Evolutionary conservation across 1,140 invertebrate species (phyloP), one percentile per base, ranked within the genome.

Genomic region (Brachystomella parvula): DNA sequence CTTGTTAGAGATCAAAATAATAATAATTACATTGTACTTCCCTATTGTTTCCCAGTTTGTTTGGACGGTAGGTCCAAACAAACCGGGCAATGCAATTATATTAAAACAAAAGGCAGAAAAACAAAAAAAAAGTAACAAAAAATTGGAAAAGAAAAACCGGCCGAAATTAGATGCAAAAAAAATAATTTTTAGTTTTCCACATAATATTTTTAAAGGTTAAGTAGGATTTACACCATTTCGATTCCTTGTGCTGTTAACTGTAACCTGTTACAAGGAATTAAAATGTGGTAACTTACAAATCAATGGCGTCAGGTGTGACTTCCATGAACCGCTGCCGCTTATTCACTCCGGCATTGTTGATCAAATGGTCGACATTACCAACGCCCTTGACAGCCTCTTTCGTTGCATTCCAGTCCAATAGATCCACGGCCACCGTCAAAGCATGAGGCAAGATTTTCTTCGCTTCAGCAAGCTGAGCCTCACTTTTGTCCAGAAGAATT

Each of bases 361-460:
- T 47, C 2, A 66, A 24, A 39, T 66, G 64, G 21, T 66, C 57
- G 0, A 66, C 29, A 17, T 0, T 30, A 2, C 39, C 57, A 47
- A 59, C 32, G 1, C 26, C 29, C 1, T 44, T 47, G 17, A 66
- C 2, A 1, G 47, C 58, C 21, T 53, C 62, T 61, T 26, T 6
- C n/a, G 67, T 69, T 24, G 30, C 67, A 2, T 65, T 49, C 67
- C 67, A 69, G 32, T 69, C 60, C 3, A 35, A 6, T 21, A 69
- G 32, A 24, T 69, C 63, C 0, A 32, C 58, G 12, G 3, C 1
- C 0, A 69, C 3, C n/a, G 47, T 62, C 26, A 24, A 47, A 1
- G 33, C 32, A 19, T 35, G 3, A 15, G 67, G 47, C 1, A 61
- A 35, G 1, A 44, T 17, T 21, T 21, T 19, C 21, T 65, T 64